Evolutionary conservation across 1,140 invertebrate genomes (phyloP).

Genomic region (Condylostylus longicornis): DNA sequence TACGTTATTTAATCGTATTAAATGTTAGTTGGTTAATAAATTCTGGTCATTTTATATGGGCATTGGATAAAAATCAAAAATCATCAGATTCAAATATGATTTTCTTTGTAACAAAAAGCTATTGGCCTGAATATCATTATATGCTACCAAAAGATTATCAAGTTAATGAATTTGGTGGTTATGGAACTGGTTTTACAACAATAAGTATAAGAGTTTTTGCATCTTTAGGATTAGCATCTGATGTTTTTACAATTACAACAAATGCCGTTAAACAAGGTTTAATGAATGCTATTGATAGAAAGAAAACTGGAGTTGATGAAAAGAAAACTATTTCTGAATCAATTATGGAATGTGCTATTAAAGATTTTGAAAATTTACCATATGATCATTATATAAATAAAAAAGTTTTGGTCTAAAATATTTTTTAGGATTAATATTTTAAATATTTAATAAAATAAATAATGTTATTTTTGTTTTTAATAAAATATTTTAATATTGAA

Average conservation of each 20-base stretch:
- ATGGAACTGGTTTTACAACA: constrained; percentile 46
- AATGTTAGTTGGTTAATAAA: constrained; percentile 53
- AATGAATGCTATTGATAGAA: constrained; percentile 35
- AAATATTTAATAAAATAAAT: background rate
- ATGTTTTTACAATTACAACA: constrained; percentile 46
- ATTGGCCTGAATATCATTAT: constrained; percentile 68
- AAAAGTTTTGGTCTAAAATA: constrained; percentile 27
- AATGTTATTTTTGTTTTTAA: background rate
- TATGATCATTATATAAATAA: constrained; percentile 37
- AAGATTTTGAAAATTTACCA: constrained; percentile 26
- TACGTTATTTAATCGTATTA: constrained; percentile 43
- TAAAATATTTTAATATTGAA: background rate
- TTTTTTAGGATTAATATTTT: background rate
- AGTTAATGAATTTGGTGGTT: constrained; percentile 57
- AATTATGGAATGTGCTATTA: constrained; percentile 32
- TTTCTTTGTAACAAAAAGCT: constrained; percentile 53
- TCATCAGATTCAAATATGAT: constrained; percentile 54
- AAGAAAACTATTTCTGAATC: constrained; percentile 37
- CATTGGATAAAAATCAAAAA: constrained; percentile 51
- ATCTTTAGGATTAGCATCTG: constrained; percentile 42
- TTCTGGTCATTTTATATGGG: constrained; percentile 54
- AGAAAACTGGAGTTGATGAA: no score
- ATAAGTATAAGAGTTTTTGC: constrained; percentile 50
- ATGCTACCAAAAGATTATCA: constrained; percentile 60
- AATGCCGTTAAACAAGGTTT: constrained; percentile 44